Evolutionary conservation across 2,113 vertebrate species (phyloP).

Genomic region (Azemiops feae): DNA sequence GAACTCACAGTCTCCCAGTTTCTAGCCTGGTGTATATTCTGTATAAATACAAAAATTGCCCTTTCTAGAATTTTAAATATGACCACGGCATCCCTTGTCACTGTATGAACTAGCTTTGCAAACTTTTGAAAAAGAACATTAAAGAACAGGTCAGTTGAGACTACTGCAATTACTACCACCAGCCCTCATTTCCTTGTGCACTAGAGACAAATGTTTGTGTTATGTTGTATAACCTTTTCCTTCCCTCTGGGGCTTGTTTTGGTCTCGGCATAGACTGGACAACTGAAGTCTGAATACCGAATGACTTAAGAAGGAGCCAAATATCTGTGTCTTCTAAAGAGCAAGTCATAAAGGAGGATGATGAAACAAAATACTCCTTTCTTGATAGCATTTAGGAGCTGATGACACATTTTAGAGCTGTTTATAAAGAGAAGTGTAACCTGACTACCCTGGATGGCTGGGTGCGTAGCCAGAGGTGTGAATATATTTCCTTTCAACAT

Average conservation of each 20-base stretch:
- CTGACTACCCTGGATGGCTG: constrained; percentile 2
- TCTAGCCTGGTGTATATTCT: neutral
- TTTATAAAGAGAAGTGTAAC: constrained; percentile 32
- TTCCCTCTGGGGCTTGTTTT: constrained; percentile 12
- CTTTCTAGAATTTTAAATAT: neutral
- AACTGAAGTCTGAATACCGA: constrained; percentile 51
- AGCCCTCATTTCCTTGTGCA: neutral
- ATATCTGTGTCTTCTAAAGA: constrained; percentile 47
- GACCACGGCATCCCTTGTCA: neutral
- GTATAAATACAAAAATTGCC: neutral
- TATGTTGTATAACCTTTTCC: constrained; percentile 8
- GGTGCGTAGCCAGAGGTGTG: constrained; percentile 1
- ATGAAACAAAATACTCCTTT: constrained; percentile 45
- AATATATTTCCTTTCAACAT: constrained; percentile 53
- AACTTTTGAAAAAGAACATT: neutral
- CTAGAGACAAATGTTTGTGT: constrained; percentile 8
- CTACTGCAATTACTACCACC: neutral
- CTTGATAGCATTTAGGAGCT: constrained; percentile 29
- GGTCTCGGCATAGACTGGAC: constrained; percentile 6
- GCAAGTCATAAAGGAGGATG: constrained; percentile 25
- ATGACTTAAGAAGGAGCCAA: constrained; percentile 42
- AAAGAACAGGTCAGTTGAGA: neutral
- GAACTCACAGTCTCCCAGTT: neutral
- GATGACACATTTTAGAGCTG: constrained; percentile 55
- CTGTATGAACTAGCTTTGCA: neutral